These are phyloP conservation scores for Diplazon laetatorius DNA, from an alignment of 2,888 invertebrate species.

Conservation along the genomic window DNA sequence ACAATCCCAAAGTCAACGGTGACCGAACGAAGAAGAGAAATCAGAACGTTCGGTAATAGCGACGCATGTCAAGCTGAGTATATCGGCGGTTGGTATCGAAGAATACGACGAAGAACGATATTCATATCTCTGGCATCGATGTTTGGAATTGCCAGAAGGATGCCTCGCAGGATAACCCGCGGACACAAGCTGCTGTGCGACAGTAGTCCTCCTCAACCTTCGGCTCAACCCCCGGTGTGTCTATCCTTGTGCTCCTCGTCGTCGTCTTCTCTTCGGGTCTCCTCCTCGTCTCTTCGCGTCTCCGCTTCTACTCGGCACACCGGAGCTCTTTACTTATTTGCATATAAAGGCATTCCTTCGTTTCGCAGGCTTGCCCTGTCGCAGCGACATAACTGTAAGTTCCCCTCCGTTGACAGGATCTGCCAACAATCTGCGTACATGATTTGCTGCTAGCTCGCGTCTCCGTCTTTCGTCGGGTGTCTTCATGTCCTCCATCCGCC, in stretches of 20 bases:
- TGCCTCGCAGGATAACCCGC: conserved; percentile 19
- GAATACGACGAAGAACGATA: conserved; percentile 60
- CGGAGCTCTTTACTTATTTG: conserved; percentile 77
- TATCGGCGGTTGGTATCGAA: conserved; percentile 27
- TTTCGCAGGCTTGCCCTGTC: conserved; percentile 75
- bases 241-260: conserved; percentile 57
- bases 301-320: conserved; percentile 47
- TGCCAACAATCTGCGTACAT: conserved; percentile 81
- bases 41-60: conserved; percentile 56
- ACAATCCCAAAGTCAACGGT: neutral
- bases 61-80: conserved; percentile 34
- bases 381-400: conserved; percentile 81
- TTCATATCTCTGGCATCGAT: conserved; percentile 76
- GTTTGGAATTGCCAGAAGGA: conserved; percentile 2
- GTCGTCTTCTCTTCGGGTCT: conserved; percentile 48
- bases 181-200: conserved; percentile 24
- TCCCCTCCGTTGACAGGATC: conserved; percentile 80
- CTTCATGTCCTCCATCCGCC: conserved; percentile 11
- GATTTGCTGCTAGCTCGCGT: conserved; percentile 76
- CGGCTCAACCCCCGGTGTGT: conserved; percentile 60
- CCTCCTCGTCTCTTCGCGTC: conserved; percentile 28
- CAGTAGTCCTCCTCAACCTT: conserved; percentile 58
- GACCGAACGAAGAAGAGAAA: conserved; percentile 31
- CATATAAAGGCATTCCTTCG: conserved; percentile 82
- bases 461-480: conserved; percentile 29